Evolutionary conservation across 2,113 vertebrate genomes (phyloP).

Genomic region (Amblyornis subalaris): DNA sequence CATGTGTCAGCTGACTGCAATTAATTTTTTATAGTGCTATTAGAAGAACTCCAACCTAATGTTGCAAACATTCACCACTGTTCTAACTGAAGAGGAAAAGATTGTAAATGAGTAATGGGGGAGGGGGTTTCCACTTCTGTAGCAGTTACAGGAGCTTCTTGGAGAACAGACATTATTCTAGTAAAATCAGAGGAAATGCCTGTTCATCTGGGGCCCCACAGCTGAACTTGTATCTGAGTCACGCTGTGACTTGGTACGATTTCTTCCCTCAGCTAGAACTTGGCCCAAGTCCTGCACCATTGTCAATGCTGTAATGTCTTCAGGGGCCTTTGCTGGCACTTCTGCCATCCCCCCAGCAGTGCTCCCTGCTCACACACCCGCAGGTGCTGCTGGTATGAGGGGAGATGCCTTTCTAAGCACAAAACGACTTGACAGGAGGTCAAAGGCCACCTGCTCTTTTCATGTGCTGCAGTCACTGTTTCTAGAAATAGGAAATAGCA

Average conservation of each 20-base stretch:
- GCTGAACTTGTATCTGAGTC: neutral
- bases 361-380: neutral
- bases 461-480: rapidly evolving
- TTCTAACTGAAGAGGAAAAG: neutral
- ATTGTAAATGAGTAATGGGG: neutral
- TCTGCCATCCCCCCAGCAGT: neutral
- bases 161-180: neutral
- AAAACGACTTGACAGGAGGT: neutral
- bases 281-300: rapidly evolving
- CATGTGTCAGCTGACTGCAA: neutral
- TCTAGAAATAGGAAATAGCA: neutral
- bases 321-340: no score
- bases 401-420: neutral
- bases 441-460: neutral
- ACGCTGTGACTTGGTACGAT: no score
- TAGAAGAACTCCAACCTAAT: neutral
- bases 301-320: no score
- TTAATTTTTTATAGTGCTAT: neutral
- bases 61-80: neutral
- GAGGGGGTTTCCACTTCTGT: rapidly evolving
- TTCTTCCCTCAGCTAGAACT: neutral
- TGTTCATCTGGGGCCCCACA: neutral
- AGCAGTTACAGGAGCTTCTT: neutral
- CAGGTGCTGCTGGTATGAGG: rapidly evolving
- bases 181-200: neutral